Base-by-base conservation (phyloP, 2,797 vertebrate species). In the Chanos chanos region DNA sequence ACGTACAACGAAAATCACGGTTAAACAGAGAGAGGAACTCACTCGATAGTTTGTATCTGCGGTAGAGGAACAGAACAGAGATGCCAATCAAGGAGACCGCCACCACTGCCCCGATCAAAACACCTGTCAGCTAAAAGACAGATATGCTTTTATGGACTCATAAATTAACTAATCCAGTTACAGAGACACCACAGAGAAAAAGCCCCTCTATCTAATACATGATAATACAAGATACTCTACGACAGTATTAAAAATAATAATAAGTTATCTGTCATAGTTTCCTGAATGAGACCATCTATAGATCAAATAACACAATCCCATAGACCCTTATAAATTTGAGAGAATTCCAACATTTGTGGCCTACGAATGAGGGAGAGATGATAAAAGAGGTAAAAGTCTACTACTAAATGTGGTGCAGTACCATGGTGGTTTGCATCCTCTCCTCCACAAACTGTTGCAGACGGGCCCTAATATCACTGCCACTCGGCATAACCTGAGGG, bases 391-490 rank as follows among this genome's bases (percentile, higher is more conserved):
- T 50, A 57, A 1, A 27, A 9, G 15, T 1, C 6, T 6, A 9
- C 1, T n/a, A n/a, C 6, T 15, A 0, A 5, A 4, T 10, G 15
- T 41, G 12, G 10, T 43, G 34, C 40, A 57, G 72, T 91, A 98
- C 96, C 94, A 96, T 93, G 3, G 92, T 95, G 22, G 85, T 93
- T 79, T 95, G 94, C 77, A 94, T 88, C 62, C 81, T 84, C 54
- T 94, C 91, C 78, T 96, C 93, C 65, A 90, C 76, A 77, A 94
- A 92, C 81, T 89, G 87, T 25, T 92, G 88, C 21, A 94, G 61
- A 55, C 86, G 82, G 2, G 78, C 78, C 7, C 52, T 76, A 27
- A 95, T 68, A 5, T 87, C 80, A 48, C 63, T 72, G 10, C 76
- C 80, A 36, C 79, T 72, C 37, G 68, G 71, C 7, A 76, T 52